Evolutionary conservation across 2,113 vertebrate genomes (phyloP).

Genomic region (Malurus cyaneus): DNA sequence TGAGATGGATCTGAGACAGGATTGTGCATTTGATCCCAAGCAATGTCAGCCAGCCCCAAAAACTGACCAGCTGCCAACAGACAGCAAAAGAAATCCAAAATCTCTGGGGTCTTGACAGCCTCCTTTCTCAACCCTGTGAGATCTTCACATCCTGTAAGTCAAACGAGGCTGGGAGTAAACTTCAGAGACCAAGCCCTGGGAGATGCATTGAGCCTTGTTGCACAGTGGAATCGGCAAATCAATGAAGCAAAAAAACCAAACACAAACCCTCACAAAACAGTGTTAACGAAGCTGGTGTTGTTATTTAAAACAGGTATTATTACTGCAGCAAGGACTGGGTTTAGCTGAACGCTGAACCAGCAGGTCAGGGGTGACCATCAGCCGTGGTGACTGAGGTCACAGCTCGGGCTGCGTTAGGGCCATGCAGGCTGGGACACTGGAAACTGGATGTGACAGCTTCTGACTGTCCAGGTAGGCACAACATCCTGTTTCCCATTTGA

Average conservation of each 20-base stretch:
- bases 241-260: not conserved
- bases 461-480: not conserved
- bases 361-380: fast-evolving
- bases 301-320: slow-evolving; percentile 74
- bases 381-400: not conserved
- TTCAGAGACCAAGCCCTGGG: not conserved
- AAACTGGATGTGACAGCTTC: not conserved
- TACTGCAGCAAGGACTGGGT: not conserved
- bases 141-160: not conserved
- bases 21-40: fast-evolving
- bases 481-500: not conserved
- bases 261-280: not conserved
- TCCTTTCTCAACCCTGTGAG: not conserved
- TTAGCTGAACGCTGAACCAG: not conserved
- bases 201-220: slow-evolving; percentile 72
- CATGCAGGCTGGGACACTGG: not conserved
- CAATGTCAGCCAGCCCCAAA: not conserved
- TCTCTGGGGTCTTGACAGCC: not conserved
- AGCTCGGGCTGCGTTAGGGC: not conserved
- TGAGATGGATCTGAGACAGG: not conserved
- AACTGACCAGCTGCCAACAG: not conserved
- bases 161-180: not conserved
- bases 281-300: not conserved
- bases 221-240: not conserved
- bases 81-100: not conserved